A percentile compares a stretch with the other conserved stretches of the same genome.
Evolutionary conservation across 2,888 invertebrate genomes (phyloP).

Genomic region (Cetonia aurata): DNA sequence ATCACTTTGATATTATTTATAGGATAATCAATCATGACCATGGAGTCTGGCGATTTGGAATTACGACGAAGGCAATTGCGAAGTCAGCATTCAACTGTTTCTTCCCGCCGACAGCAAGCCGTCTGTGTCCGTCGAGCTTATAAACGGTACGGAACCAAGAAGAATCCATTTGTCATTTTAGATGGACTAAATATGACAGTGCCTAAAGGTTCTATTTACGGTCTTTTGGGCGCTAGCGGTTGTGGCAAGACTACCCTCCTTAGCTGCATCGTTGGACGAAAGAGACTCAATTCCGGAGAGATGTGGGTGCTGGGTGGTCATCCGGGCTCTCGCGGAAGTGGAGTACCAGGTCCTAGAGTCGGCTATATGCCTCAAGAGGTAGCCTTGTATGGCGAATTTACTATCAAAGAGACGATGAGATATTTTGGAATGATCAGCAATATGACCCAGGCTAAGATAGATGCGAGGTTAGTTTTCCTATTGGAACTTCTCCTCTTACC

Average conservation of each 20-base stretch:
- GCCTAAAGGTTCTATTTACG: conserved; percentile 85
- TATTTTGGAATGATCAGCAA: conserved; percentile 65
- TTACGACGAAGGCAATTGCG: conserved; percentile 49
- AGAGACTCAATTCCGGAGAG: conserved; percentile 83
- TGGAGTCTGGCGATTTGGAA: conserved; percentile 46
- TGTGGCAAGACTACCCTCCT: conserved; percentile 92
- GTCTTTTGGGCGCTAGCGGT: conserved; percentile 89
- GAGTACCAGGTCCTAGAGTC: conserved; percentile 89
- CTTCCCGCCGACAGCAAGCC: conserved; percentile 79
- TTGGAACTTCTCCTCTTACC: conserved; percentile 63
- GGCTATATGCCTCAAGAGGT: conserved; percentile 73
- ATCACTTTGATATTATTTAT: neutral
- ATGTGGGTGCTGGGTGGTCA: conserved; percentile 85
- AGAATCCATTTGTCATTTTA: conserved; percentile 84
- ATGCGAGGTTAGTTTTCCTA: conserved; percentile 60
- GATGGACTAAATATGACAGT: conserved; percentile 94
- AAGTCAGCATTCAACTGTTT: conserved; percentile 51
- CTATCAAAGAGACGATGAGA: conserved; percentile 63
- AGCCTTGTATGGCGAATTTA: conserved; percentile 64
- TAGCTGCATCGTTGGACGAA: conserved; percentile 86
- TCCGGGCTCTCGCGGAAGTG: conserved; percentile 86
- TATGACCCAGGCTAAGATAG: conserved; percentile 61
- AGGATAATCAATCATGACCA: conserved; percentile 34
- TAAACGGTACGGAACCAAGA: conserved; percentile 86
- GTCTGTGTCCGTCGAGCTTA: conserved; percentile 86